phyloP scores from a whole-genome alignment of 1,140 invertebrate species.

The Drosophila orena region DNA sequence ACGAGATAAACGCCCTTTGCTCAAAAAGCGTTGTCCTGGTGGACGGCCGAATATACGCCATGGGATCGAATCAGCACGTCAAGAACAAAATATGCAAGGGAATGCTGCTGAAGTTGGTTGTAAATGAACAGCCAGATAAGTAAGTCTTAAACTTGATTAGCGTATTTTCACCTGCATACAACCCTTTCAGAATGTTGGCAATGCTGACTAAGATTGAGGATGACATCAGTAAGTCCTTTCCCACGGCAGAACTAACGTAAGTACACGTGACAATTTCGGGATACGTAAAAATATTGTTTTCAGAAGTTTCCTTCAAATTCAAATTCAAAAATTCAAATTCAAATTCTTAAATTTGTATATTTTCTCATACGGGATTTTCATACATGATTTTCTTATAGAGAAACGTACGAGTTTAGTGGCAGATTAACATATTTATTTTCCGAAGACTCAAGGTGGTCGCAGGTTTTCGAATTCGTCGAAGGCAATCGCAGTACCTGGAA shows the following conservation, averaged over 20 bases:
- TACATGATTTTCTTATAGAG: slow-evolving; percentile 61
- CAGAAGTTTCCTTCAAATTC: too few relatives aligned
- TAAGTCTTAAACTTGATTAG: background rate
- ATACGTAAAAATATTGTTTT: background rate
- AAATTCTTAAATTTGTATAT: too few relatives aligned
- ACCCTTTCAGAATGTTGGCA: slow-evolving; percentile 1
- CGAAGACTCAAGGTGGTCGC: slow-evolving; percentile 87
- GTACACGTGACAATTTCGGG: background rate
- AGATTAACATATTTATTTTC: slow-evolving; percentile 89
- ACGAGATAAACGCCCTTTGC: slow-evolving; percentile 88
- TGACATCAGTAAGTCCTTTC: background rate
- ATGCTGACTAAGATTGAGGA: slow-evolving; percentile 3
- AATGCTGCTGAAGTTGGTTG: slow-evolving; percentile 84
- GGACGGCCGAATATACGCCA: slow-evolving; percentile 89
- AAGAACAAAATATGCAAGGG: slow-evolving; percentile 88
- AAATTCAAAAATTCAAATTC: too few relatives aligned
- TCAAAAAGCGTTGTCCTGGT: slow-evolving; percentile 94
- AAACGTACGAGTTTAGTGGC: slow-evolving; percentile 77
- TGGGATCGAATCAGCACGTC: slow-evolving; percentile 88
- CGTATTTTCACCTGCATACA: too few relatives aligned
- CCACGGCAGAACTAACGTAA: slow-evolving; percentile 61
- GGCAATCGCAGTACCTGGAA: slow-evolving; percentile 86
- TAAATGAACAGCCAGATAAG: background rate
- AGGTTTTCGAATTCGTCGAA: slow-evolving; percentile 91
- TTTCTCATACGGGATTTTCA: too few relatives aligned